Evolutionary conservation across 2,888 invertebrate genomes (phyloP).

Genomic region (Pediacus dermestoides): DNA sequence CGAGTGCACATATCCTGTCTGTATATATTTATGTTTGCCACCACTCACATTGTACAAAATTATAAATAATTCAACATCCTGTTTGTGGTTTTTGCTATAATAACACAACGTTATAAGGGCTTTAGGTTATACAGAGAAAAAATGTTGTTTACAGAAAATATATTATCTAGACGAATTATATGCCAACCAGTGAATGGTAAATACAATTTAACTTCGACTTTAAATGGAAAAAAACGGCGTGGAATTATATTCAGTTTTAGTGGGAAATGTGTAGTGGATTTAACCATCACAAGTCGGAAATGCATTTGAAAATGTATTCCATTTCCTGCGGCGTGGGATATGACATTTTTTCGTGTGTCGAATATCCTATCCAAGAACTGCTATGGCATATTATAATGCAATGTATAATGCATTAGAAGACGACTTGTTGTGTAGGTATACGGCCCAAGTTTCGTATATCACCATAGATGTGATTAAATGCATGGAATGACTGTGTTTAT

Average conservation of each 20-base stretch:
- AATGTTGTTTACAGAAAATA: no score
- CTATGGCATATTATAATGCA: conserved; percentile 24
- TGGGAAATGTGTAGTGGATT: conserved; percentile 20
- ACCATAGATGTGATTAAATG: conserved; percentile 1
- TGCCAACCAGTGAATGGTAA: no score
- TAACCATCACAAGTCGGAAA: conserved; percentile 29
- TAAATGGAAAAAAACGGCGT: no score
- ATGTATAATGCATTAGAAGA: conserved; percentile 32
- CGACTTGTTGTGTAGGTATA: conserved; percentile 3
- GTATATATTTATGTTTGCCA: no score
- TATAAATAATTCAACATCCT: no score
- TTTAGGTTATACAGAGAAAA: no score
- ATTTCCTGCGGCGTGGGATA: conserved; percentile 31
- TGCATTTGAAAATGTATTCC: conserved; percentile 34
- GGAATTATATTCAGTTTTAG: conserved; percentile 5
- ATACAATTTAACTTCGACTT: no score
- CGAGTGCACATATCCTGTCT: no score
- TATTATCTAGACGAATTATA: no score
- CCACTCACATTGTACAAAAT: no score
- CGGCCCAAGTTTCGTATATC: background rate
- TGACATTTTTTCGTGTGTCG: conserved; percentile 33
- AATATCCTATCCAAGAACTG: conserved; percentile 27
- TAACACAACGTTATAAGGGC: no score
- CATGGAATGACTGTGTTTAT: conserved; percentile 2
- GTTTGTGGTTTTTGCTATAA: no score